Evolutionary conservation across 2,113 vertebrate species (phyloP).

Genomic region (Siniperca chuatsi): DNA sequence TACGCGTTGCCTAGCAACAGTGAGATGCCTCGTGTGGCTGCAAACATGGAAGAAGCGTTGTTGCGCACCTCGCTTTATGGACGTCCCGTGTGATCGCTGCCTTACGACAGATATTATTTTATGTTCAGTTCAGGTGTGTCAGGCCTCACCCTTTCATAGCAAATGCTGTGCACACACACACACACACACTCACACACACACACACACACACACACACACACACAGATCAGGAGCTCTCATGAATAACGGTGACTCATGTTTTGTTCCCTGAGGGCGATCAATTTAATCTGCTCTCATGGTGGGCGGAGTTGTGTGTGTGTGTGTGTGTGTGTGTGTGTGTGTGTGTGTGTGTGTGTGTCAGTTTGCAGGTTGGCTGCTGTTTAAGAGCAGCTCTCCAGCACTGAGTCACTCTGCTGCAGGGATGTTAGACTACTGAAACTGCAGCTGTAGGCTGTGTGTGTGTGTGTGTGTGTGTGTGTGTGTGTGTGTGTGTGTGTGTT

Average conservation of each 20-base stretch:
- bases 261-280: conserved; percentile 32
- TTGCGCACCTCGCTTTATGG: no score
- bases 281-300: conserved; percentile 42
- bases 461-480: neutral
- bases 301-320: neutral
- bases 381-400: conserved; percentile 10
- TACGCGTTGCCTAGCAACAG: conserved; percentile 26
- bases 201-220: conserved; percentile 1
- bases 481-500: conserved; percentile 4
- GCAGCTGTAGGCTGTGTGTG: neutral
- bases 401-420: conserved; percentile 34
- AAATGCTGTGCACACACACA: neutral
- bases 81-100: no score
- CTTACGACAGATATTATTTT: neutral
- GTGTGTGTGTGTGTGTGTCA: neutral
- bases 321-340: conserved; percentile 3
- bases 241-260: conserved; percentile 52
- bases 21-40: neutral
- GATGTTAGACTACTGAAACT: conserved; percentile 9
- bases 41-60: neutral
- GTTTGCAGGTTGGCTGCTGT: neutral
- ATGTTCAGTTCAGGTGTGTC: conserved; percentile 3
- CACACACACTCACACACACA: neutral
- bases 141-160: neutral
- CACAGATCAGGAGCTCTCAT: conserved; percentile 1